Conservation (phyloP, 2,797 vertebrate species). For the Hippoglossus hippoglossus region DNA sequence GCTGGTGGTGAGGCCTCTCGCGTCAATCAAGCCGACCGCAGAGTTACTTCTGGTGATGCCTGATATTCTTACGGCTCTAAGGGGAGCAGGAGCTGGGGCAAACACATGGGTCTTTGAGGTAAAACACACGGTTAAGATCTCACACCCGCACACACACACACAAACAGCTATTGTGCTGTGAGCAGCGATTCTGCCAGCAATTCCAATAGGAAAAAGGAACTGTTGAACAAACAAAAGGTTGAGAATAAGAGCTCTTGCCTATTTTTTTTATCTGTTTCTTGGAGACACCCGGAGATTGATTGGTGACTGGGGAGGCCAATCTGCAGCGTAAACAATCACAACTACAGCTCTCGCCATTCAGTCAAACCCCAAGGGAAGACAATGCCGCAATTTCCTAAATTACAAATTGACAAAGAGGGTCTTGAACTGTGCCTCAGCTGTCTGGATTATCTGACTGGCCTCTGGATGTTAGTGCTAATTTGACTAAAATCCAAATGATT, state of each 20-base stretch:
- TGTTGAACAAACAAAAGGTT: slow-evolving; percentile 64
- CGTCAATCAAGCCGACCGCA: slow-evolving; percentile 76
- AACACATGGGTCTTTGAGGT: slow-evolving; percentile 61
- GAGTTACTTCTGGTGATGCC: slow-evolving; percentile 69
- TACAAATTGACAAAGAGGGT: slow-evolving; percentile 77
- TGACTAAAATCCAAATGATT: slow-evolving; percentile 64
- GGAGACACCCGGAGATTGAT: slow-evolving; percentile 68
- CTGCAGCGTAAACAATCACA: slow-evolving; percentile 75
- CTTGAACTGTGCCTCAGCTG: slow-evolving; percentile 26
- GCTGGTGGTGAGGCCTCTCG: slow-evolving; percentile 75
- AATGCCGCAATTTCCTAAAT: slow-evolving; percentile 77
- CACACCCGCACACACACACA: slow-evolving; percentile 28
- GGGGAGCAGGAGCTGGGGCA: slow-evolving; percentile 38
- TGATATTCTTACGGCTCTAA: slow-evolving; percentile 68
- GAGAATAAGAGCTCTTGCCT: slow-evolving; percentile 50
- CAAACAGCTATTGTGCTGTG: slow-evolving; percentile 41
- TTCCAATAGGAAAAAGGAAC: slow-evolving; percentile 36
- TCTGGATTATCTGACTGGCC: slow-evolving; percentile 42
- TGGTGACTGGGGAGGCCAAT: slow-evolving; percentile 57
- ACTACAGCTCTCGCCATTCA: slow-evolving; percentile 46
- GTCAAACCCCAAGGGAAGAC: slow-evolving; percentile 65
- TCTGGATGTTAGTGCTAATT: slow-evolving; percentile 59
- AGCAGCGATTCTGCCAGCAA: slow-evolving; percentile 52
- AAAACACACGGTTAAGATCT: slow-evolving; percentile 47
- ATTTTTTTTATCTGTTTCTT: slow-evolving; percentile 30